phyloP scores from a whole-genome alignment of 1,140 invertebrate genomes.

The Hesperophylax magnus region DNA sequence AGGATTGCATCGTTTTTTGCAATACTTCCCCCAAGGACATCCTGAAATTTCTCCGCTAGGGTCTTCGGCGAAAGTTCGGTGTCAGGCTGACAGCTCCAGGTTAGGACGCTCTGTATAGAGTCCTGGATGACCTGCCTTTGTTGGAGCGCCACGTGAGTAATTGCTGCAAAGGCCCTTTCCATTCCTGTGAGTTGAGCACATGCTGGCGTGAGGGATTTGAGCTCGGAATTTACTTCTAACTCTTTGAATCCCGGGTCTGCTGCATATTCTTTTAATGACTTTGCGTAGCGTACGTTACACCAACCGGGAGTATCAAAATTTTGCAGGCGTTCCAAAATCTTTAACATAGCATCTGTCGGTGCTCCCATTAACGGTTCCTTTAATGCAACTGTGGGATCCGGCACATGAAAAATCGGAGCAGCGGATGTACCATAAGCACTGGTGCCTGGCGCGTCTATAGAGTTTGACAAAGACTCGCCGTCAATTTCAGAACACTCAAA shows the following conservation, averaged over 20 bases:
- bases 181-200: slow-evolving; percentile 4
- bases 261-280: neutral
- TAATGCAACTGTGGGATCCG: neutral
- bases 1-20: neutral
- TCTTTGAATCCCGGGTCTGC: slow-evolving; percentile 3
- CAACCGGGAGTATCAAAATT: neutral
- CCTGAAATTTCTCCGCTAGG: neutral
- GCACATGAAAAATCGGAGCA: neutral
- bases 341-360: neutral
- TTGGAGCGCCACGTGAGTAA: neutral
- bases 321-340: neutral
- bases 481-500: too few relatives aligned
- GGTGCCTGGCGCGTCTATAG: too few relatives aligned
- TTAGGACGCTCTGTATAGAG: slow-evolving; percentile 4
- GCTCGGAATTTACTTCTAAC: neutral
- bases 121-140: slow-evolving; percentile 12
- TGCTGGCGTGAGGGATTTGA: neutral
- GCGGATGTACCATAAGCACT: neutral
- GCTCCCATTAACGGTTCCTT: neutral
- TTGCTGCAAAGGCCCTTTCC: neutral
- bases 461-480: too few relatives aligned
- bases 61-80: neutral
- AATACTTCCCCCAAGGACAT: neutral
- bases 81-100: neutral
- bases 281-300: neutral